phyloP scores from a whole-genome alignment of 2,797 vertebrate species.

The Paramormyrops hopkinsi region DNA sequence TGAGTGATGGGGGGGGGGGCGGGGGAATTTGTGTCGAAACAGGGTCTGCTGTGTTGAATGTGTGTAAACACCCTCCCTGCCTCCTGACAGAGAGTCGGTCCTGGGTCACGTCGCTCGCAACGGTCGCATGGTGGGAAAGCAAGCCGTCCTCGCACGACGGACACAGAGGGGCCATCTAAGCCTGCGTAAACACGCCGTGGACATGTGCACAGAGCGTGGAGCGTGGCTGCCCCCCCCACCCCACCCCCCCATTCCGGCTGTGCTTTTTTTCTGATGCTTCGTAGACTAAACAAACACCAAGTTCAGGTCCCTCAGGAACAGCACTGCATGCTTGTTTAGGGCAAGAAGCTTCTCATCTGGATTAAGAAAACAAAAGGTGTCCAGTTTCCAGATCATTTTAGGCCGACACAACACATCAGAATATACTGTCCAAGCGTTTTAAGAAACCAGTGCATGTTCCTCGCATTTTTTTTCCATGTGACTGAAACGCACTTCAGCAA shows the following conservation, averaged over 20 bases:
- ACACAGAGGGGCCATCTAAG: not conserved
- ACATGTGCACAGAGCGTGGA: not conserved
- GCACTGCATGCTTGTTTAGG: not conserved
- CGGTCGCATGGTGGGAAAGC: not conserved
- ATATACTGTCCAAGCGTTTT: not conserved
- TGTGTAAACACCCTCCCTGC: not conserved
- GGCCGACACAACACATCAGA: not conserved
- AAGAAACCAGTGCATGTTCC: not conserved
- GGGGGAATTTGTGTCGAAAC: not conserved
- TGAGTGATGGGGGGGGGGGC: not conserved
- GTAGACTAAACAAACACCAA: conserved; percentile 24
- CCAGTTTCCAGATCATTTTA: not conserved
- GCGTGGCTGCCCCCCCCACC: not conserved
- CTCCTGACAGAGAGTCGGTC: not conserved
- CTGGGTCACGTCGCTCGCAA: not conserved
- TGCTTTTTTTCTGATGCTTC: conserved; percentile 13
- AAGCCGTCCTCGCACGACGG: not conserved
- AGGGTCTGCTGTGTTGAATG: not conserved
- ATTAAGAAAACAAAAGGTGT: conserved; percentile 15
- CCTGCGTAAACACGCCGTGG: not conserved
- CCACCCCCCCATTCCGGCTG: not conserved
- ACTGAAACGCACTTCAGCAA: not conserved
- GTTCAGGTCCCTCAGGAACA: conserved; percentile 10
- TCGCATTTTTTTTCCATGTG: not conserved
- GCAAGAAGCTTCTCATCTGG: not conserved